phyloP scores from a whole-genome alignment of 64 coral and sea anemone genomes.

The Orbicella faveolata region DNA sequence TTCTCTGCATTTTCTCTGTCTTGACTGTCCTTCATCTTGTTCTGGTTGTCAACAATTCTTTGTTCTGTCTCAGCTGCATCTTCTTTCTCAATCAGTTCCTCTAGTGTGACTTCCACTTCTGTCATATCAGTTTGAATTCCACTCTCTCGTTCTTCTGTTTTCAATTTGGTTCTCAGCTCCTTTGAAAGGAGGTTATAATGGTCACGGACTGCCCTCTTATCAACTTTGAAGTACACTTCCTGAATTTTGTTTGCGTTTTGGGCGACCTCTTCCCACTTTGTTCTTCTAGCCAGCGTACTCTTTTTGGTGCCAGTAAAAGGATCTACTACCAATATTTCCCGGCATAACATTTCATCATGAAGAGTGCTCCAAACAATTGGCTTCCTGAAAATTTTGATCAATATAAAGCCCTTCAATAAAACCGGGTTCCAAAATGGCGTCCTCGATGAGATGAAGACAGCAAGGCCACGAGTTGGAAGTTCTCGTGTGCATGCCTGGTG shows the following conservation, averaged over 20 bases:
- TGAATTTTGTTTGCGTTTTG: slow-evolving; percentile 29
- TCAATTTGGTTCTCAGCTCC: slow-evolving; percentile 47
- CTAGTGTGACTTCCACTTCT: slow-evolving; percentile 30
- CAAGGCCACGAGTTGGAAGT: background rate
- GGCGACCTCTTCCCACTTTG: slow-evolving; percentile 14
- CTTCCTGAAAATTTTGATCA: slow-evolving; percentile 30
- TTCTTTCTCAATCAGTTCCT: slow-evolving; percentile 61
- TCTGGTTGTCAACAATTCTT: slow-evolving; percentile 44
- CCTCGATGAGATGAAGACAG: slow-evolving; percentile 37
- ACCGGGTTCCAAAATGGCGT: slow-evolving; percentile 21
- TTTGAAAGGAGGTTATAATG: slow-evolving; percentile 55
- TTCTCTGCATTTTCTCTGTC: slow-evolving; percentile 54
- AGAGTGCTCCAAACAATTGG: slow-evolving; percentile 18
- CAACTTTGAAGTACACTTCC: slow-evolving; percentile 10
- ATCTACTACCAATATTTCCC: slow-evolving; percentile 25
- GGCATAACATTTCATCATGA: slow-evolving; percentile 40
- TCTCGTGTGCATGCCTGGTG: too few species aligned
- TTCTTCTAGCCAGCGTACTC: slow-evolving; percentile 23
- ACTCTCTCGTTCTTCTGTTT: slow-evolving; percentile 45
- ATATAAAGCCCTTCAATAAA: background rate
- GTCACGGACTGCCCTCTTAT: background rate
- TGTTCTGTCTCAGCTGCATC: slow-evolving; percentile 45
- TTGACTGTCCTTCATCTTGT: slow-evolving; percentile 28
- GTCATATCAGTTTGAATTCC: slow-evolving; percentile 55
- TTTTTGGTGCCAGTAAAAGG: slow-evolving; percentile 47